Percentiles rank a stretch among this genome's conserved stretches.
Evolutionary conservation across 2,888 invertebrate genomes (phyloP).

Genomic region (Eumerus sabulonum): DNA sequence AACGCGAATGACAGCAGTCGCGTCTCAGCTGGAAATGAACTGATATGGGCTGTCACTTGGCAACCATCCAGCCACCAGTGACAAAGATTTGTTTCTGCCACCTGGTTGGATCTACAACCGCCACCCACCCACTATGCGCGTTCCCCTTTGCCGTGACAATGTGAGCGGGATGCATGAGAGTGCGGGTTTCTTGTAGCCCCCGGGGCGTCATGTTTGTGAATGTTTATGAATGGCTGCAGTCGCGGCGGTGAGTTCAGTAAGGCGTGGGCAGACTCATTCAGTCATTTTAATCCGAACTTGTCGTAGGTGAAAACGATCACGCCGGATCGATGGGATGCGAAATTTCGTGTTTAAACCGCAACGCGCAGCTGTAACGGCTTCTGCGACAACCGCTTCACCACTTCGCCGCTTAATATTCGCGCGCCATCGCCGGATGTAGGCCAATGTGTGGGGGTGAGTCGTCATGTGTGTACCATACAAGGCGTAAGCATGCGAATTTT

Average conservation of each 20-base stretch:
- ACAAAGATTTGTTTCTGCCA: conserved; percentile 67
- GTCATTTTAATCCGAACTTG: conserved; percentile 66
- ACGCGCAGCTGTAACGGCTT: conserved; percentile 54
- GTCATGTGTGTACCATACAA: not conserved
- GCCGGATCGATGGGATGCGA: conserved; percentile 54
- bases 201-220: conserved; percentile 37
- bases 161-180: not conserved
- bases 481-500: conserved; percentile 46
- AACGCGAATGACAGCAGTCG: conserved; percentile 60
- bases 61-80: conserved; percentile 43
- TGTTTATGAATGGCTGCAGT: conserved; percentile 56
- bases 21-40: conserved; percentile 55
- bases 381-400: conserved; percentile 30
- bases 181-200: conserved; percentile 33
- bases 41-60: conserved; percentile 63
- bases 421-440: conserved; percentile 19
- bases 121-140: conserved; percentile 2
- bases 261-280: conserved; percentile 73
- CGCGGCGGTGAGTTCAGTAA: conserved; percentile 35
- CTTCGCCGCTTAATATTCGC: not conserved
- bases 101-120: conserved; percentile 41
- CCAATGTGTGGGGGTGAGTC: conserved; percentile 57
- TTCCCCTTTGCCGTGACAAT: not conserved
- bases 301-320: conserved; percentile 57
- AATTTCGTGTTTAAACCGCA: conserved; percentile 31